These are phyloP conservation scores for Homarus americanus DNA, from an alignment of 1,140 invertebrate genomes.

Conservation along the genomic window DNA sequence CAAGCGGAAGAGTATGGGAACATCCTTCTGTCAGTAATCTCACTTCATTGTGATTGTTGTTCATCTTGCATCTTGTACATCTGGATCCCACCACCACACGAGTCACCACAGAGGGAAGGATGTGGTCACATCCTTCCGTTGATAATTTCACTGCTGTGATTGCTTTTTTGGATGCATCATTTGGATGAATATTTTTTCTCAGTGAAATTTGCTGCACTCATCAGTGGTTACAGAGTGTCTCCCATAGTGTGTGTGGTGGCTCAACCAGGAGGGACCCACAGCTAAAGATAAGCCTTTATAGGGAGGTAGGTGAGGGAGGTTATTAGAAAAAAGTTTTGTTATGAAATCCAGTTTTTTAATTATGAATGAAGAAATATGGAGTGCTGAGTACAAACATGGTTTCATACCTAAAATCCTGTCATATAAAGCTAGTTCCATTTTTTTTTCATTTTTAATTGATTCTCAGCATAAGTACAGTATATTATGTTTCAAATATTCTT, in stretches of 20 bases:
- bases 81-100: background rate
- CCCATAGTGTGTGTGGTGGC: background rate
- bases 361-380: background rate
- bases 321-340: background rate
- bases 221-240: background rate
- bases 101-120: background rate
- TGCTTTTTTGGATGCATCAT: background rate
- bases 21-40: constrained; percentile 45
- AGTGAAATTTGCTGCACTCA: background rate
- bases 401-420: constrained; percentile 5
- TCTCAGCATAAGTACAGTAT: too few species aligned
- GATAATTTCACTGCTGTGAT: too few species aligned
- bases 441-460: too few species aligned
- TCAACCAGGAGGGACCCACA: background rate
- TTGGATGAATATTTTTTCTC: background rate
- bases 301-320: background rate
- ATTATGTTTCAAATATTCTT: background rate
- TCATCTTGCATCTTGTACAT: background rate
- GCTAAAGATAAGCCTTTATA: too few species aligned
- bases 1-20: constrained; percentile 75
- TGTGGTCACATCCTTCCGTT: background rate
- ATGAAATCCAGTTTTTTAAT: background rate
- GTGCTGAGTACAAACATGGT: constrained; percentile 8
- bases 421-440: background rate
- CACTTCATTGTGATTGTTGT: constrained; percentile 1